phyloP scores from a whole-genome alignment of 2,888 invertebrate genomes.

The Mantis religiosa region DNA sequence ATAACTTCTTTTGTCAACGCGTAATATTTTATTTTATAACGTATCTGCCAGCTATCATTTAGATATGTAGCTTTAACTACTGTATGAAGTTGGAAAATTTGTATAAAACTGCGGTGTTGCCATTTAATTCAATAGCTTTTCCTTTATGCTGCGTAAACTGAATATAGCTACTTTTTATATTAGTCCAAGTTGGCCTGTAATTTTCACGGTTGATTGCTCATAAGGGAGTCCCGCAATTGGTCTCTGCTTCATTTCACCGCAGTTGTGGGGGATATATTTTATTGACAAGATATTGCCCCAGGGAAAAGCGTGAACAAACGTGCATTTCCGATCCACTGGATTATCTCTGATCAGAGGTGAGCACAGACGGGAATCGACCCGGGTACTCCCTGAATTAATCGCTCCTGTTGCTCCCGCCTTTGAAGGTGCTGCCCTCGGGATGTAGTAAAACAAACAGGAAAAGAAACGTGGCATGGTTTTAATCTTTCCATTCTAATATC shows the following conservation, averaged over 20 bases:
- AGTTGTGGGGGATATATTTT: neutral
- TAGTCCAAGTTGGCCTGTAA: neutral
- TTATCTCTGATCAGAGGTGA: neutral
- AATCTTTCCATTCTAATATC: neutral
- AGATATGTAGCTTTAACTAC: neutral
- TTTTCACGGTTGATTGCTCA: neutral
- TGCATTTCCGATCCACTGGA: neutral
- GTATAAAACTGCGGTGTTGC: neutral
- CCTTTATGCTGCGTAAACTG: neutral
- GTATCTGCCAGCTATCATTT: too few species aligned
- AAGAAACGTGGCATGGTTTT: neutral
- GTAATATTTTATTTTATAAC: too few species aligned
- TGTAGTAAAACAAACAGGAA: neutral
- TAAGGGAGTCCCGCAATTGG: neutral
- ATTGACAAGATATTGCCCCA: neutral
- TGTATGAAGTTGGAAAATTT: neutral
- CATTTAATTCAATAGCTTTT: neutral
- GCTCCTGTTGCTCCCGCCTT: neutral
- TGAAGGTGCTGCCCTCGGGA: neutral
- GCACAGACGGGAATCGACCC: neutral
- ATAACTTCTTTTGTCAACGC: too few species aligned
- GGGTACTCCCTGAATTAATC: neutral
- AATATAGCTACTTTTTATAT: neutral
- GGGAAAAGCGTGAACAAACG: neutral
- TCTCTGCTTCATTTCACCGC: neutral